Base-by-base conservation (phyloP, 2,888 invertebrate genomes). In the Epinotia nisella region DNA sequence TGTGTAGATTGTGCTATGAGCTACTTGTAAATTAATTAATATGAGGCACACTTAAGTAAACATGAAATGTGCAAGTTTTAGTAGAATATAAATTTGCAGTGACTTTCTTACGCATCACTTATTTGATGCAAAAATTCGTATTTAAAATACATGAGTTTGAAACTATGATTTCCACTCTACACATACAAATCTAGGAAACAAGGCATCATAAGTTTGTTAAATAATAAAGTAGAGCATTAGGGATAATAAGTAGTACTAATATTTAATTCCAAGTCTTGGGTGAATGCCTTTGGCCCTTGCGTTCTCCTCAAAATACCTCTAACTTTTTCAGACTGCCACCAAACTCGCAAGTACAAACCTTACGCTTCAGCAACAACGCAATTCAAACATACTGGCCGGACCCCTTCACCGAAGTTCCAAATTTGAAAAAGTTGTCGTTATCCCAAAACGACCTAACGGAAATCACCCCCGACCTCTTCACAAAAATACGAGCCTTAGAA, bases 311-410 rank as follows among this genome's bases (percentile, higher is more conserved):
- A 29, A n/a, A 45, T 5, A 49, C 15, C 11, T 21, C 4, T 5
- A 19, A 17, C 9, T 60, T 15, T 90, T 90, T 13, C 90, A 94
- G 94, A 76, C 81, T 94, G 75, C 92, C 94, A 29, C 85, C 90
- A 51, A 94, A 93, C 77, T 81, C 87, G 0, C 89, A 86, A 81
- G 86, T 94, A 1, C 90, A 92, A 77, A 85, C 87, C 0, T 81
- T 94, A 0, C 82, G 86, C 1, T 93, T 94, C 76, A 90, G 84
- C 74, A 90, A 89, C 80, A 94, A 94, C 75, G 88, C 84, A 0
- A 90, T 94, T 73, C 89, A 87, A 76, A 85, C 89, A 0, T 94
- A 92, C 81, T 93, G 91, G 92, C 93, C 93, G 0, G 90, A 90
- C 49, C 93, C 94, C 0, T 88, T 94, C 77, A 86, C 85, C 51